phyloP scores from a whole-genome alignment of 2,113 vertebrate genomes.

The Odocoileus virginianus region DNA sequence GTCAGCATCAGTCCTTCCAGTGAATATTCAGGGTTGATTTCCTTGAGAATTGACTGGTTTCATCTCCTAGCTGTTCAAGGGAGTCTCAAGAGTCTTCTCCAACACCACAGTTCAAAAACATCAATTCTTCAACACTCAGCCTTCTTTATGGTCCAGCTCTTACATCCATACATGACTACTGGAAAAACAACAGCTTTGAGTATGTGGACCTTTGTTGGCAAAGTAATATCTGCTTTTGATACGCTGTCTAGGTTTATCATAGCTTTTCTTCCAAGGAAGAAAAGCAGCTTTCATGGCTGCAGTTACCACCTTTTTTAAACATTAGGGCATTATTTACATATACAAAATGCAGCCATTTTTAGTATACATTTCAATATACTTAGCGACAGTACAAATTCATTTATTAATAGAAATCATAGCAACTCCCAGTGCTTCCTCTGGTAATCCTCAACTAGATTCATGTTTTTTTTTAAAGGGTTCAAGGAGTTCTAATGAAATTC shows the following conservation, averaged over 20 bases:
- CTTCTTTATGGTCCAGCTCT: neutral
- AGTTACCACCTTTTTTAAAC: neutral
- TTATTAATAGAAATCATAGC: neutral
- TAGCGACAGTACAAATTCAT: neutral
- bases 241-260: neutral
- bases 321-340: neutral
- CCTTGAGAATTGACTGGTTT: neutral
- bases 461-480: neutral
- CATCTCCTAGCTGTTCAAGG: neutral
- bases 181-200: neutral
- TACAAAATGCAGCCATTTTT: neutral
- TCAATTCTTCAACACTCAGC: neutral
- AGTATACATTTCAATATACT: neutral
- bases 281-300: no score
- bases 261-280: neutral
- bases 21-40: neutral
- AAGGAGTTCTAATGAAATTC: neutral
- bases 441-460: neutral
- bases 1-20: neutral
- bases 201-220: neutral
- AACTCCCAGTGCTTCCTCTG: no score
- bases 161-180: neutral
- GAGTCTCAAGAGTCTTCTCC: neutral
- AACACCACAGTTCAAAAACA: neutral
- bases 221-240: neutral